Evolutionary conservation across 2,888 invertebrate genomes (phyloP), one percentile per base, ranked within the genome.

Genomic region (Lepidochitona cinerea): DNA sequence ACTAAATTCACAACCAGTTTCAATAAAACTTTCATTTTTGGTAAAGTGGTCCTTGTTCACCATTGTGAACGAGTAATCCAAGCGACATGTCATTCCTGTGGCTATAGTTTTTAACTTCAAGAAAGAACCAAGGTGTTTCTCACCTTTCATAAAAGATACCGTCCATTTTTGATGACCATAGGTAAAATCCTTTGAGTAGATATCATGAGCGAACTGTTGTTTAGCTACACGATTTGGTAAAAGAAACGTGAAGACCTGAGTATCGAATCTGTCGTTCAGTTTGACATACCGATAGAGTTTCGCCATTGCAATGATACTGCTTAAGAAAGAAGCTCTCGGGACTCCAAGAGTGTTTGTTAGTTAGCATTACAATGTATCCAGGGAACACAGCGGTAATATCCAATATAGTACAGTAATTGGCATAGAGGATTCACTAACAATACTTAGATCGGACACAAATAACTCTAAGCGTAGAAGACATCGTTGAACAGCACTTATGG

Each of bases 111-210:
- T 93, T 93, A 95, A 94, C 71, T 95, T 95, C 83, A 96, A 92
- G 89, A 94, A 95, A 14, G 95, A 95, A 52, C 95, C 95, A 88
- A 94, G 86, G 79, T 95, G 94, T 87, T 95, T 94, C 88, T 95
- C 95, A 65, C 94, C 94, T 69, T 95, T 93, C 23, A 94, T 94
- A 91, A 96, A 95, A 53, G 94, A 94, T 81, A 95, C 94, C 33
- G 95, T 94, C 95, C 95, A 96, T 89, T 94, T 93, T 89, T 95
- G 95, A 89, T 95, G 94, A 70, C 95, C 95, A 90, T 95, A 95
- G 79, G 94, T 93, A 91, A 96, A 94, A 90, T 95, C 95, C 90
- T 95, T 95, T 82, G 95, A 94, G 78, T 94, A 95, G 85, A 95
- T 94, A 91, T 95, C 95, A 75, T 95, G 93, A 88, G 95, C 94